Conservation (phyloP, 2,797 vertebrate genomes). For the Octomys mimax region DNA sequence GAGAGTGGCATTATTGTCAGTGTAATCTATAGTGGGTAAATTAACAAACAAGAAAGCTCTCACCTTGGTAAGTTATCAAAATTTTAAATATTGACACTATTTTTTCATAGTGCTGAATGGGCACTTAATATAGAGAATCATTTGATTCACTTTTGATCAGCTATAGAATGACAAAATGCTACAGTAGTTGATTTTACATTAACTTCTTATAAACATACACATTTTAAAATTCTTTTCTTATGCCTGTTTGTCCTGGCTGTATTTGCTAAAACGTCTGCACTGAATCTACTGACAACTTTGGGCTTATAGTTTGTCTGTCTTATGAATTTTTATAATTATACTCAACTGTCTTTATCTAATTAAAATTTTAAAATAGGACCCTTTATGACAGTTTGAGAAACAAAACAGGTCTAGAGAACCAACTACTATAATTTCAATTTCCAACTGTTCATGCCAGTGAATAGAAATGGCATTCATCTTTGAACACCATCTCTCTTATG, state of each 20-base stretch:
- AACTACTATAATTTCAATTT: background rate
- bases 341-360: background rate
- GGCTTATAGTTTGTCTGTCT: background rate
- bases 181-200: background rate
- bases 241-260: background rate
- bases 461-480: background rate
- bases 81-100: background rate
- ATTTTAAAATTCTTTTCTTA: background rate
- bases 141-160: background rate
- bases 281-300: background rate
- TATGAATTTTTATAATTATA: background rate
- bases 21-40: background rate
- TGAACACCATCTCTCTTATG: background rate
- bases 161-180: background rate
- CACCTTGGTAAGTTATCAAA: background rate
- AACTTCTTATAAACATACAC: background rate
- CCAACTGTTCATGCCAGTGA: background rate
- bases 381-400: conserved; percentile 1
- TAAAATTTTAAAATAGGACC: background rate
- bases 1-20: background rate
- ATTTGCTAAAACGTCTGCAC: conserved; percentile 1
- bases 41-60: background rate
- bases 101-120: background rate
- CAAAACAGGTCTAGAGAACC: background rate
- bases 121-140: background rate